Conservation (phyloP, 2,113 vertebrate species). For the Blennius ocellaris region DNA sequence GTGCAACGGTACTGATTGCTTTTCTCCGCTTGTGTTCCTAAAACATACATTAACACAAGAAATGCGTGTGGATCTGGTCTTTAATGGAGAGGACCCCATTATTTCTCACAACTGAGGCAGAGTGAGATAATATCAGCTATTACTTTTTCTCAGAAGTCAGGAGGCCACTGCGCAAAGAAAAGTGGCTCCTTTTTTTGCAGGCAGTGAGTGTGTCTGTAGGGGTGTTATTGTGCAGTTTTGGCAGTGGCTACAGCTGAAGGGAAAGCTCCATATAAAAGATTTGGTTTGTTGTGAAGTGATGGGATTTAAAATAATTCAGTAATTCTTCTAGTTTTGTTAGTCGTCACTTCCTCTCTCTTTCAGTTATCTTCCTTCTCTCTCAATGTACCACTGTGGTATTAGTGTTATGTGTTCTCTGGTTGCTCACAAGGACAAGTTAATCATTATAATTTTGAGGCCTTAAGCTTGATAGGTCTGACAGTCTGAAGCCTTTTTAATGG, state of each 20-base stretch:
- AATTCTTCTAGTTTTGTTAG: constrained; percentile 46
- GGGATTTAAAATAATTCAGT: constrained; percentile 47
- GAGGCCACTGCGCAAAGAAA: constrained; percentile 61
- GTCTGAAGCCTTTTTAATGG: constrained; percentile 66
- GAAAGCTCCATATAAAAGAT: constrained; percentile 38
- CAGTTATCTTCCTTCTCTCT: constrained; percentile 49
- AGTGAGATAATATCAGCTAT: constrained; percentile 76
- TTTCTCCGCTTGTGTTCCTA: constrained; percentile 60
- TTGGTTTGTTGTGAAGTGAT: constrained; percentile 24
- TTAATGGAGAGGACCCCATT: constrained; percentile 72
- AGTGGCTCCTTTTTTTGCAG: constrained; percentile 49
- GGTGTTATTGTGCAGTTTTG: constrained; percentile 32
- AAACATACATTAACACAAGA: constrained; percentile 63
- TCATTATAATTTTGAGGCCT: constrained; percentile 70
- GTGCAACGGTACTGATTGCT: constrained; percentile 61
- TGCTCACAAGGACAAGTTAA: constrained; percentile 73
- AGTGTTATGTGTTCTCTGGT: constrained; percentile 43
- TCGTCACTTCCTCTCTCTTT: constrained; percentile 38
- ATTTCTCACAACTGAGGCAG: constrained; percentile 48
- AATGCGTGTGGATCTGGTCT: constrained; percentile 57
- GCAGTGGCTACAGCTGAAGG: constrained; percentile 26
- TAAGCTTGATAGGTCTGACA: constrained; percentile 69
- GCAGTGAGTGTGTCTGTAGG: constrained; percentile 44
- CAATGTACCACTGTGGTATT: constrained; percentile 46
- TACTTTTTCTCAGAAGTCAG: constrained; percentile 70